Base-by-base conservation (phyloP, 2,888 invertebrate species). In the Ophion ellenae region DNA sequence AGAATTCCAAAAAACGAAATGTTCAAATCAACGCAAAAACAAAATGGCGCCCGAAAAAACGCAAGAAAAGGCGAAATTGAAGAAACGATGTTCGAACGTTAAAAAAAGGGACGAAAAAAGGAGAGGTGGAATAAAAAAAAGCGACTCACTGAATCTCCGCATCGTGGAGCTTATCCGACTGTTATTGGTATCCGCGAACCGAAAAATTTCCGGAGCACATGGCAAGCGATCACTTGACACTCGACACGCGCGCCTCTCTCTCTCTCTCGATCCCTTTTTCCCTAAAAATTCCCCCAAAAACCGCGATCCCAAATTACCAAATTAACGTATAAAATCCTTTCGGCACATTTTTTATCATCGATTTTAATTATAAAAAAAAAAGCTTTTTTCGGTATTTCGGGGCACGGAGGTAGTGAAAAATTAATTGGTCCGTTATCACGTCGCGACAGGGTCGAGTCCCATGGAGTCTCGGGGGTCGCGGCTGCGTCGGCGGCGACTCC, bases 391-490 rank as follows among this genome's bases (percentile, higher is more conserved):
- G 32, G 10, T 24, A 20, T 45, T 64, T 61, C 14, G 2, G 2
- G 17, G 5, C 32, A 10, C 24, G 24, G n/a, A n/a, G 6, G 3
- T 9, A 57, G 2, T 45, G 17, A 61, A 61, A 78, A 66, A 45
- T 59, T 17, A 40, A 73, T 67, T n/a, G 24, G 69, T 70, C 14
- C 2, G 69, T 53, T 64, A 20, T 59, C 24, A 59, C 47, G 63
- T 32, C 69, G 57, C 81, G 79, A 14, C n/a, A 64, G 78, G 79
- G 78, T 75, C 75, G 78, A 82, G 70, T 75, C 82, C 78, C 79
- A 66, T 69, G 80, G 20, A 81, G 74, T 80, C 83, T 86, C 53
- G 77, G 83, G 80, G 86, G 73, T 81, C 80, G 75, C 83, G 85
- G 61, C 73, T 73, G 83, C 47, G 14, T 10, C 47, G 47, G 47